phyloP scores from a whole-genome alignment of 2,113 vertebrate species.

The Lampris megalopsis region DNA sequence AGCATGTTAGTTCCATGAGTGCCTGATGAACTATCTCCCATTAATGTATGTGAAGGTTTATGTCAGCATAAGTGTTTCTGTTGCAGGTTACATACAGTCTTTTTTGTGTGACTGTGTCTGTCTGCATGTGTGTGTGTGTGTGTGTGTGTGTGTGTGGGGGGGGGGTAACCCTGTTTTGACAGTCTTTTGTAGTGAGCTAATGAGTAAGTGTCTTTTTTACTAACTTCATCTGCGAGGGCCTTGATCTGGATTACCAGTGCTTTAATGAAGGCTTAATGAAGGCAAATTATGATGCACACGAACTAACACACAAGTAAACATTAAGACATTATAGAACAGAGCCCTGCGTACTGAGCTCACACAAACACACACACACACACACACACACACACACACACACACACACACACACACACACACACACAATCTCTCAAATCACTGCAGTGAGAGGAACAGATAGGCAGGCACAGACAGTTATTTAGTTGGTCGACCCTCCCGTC shows the following conservation, averaged over 20 bases:
- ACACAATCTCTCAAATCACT: neutral
- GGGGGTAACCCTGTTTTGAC: constrained; percentile 72
- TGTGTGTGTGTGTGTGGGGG: constrained; percentile 27
- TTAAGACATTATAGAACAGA: neutral
- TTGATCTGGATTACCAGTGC: constrained; percentile 74
- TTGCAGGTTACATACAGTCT: constrained; percentile 17
- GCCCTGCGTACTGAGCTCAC: neutral
- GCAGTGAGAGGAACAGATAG: neutral
- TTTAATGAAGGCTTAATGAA: constrained; percentile 70
- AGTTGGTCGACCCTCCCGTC: too few relatives aligned
- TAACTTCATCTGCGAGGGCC: constrained; percentile 76
- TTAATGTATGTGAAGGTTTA: constrained; percentile 53
- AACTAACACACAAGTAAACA: constrained; percentile 31
- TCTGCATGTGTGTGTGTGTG: constrained; percentile 11
- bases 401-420: constrained; percentile 21
- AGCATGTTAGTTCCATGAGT: constrained; percentile 16
- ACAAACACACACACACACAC: constrained; percentile 33
- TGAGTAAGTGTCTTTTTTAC: constrained; percentile 73
- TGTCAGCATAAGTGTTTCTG: constrained; percentile 23
- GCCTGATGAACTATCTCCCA: constrained; percentile 61
- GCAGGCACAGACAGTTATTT: neutral
- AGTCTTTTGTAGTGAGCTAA: constrained; percentile 80
- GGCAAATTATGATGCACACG: constrained; percentile 64
- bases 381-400: constrained; percentile 33
- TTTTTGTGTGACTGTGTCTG: constrained; percentile 20